Evolutionary conservation across 2,113 vertebrate genomes (phyloP).

Genomic region (Amia ocellicauda): DNA sequence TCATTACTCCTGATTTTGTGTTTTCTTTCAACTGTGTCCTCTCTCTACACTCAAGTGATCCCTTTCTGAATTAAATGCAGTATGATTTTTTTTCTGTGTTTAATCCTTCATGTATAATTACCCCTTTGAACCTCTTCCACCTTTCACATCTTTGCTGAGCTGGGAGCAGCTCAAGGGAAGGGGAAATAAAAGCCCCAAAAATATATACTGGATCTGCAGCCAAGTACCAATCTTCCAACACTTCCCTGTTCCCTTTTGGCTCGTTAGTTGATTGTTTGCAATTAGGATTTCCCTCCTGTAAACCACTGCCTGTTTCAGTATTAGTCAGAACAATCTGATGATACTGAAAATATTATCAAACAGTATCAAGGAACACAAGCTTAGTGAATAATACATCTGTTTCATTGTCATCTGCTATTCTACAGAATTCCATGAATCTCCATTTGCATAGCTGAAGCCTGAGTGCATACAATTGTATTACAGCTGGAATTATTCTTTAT

Average conservation of each 20-base stretch:
- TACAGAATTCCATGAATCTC: slow-evolving; percentile 18
- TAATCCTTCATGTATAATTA: slow-evolving; percentile 20
- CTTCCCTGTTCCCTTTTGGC: slow-evolving; percentile 1
- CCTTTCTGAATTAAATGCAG: background rate
- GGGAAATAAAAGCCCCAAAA: slow-evolving; percentile 15
- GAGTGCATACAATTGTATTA: no score
- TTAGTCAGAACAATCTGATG: slow-evolving; percentile 24
- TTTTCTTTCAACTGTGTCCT: slow-evolving; percentile 24
- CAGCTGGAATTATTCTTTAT: no score
- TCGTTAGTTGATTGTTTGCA: slow-evolving; percentile 35
- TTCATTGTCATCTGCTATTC: slow-evolving; percentile 19
- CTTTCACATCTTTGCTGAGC: slow-evolving; percentile 17
- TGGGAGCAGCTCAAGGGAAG: slow-evolving; percentile 8
- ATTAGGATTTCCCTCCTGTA: slow-evolving; percentile 29
- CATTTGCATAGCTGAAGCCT: slow-evolving; percentile 11
- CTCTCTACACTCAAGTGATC: slow-evolving; percentile 25
- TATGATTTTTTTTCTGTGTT: slow-evolving; percentile 12
- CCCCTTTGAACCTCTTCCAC: slow-evolving; percentile 12
- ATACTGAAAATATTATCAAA: slow-evolving; percentile 30
- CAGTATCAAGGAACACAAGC: slow-evolving; percentile 14
- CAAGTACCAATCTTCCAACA: slow-evolving; percentile 11
- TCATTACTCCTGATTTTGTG: background rate
- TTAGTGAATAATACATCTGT: slow-evolving; percentile 23
- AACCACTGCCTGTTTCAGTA: slow-evolving; percentile 16
- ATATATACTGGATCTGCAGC: slow-evolving; percentile 8